A percentile compares a stretch with the other conserved stretches of the same genome.
These are phyloP conservation scores for Romanogobio albipinnatus DNA, from an alignment of 2,113 vertebrate species.

Conservation along the genomic window DNA sequence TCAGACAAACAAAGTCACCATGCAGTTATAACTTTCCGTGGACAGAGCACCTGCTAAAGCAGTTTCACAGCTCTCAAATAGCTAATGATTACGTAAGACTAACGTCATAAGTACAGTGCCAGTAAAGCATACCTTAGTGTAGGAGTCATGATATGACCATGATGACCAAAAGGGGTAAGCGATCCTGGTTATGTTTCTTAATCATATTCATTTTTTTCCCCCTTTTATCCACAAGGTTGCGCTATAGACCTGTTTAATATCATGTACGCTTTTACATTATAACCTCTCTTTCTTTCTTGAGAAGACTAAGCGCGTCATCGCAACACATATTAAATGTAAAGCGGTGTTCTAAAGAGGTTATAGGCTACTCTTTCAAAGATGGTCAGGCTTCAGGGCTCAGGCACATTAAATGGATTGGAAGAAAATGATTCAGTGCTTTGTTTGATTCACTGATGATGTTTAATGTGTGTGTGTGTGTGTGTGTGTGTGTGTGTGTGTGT, in stretches of 20 bases:
- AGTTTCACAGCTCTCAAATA: not conserved
- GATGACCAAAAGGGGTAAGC: not conserved
- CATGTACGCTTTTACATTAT: not conserved
- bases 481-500: too few species aligned
- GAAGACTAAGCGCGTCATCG: not conserved
- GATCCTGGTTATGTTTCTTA: not conserved
- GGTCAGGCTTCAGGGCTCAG: not conserved
- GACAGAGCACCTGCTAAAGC: not conserved
- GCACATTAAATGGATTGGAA: not conserved
- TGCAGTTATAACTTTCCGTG: not conserved
- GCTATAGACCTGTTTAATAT: not conserved
- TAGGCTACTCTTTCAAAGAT: not conserved
- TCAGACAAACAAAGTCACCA: not conserved
- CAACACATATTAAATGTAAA: not conserved
- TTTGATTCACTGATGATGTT: too few species aligned
- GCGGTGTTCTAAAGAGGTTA: too few species aligned
- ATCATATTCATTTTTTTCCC: not conserved
- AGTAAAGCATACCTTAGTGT: slow-evolving; percentile 15
- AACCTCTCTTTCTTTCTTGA: not conserved
- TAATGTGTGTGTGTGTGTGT: too few species aligned
- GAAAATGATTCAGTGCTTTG: too few species aligned
- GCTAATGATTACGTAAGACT: not conserved
- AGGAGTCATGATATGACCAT: not conserved
- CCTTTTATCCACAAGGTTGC: not conserved
- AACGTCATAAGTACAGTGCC: not conserved